Percentiles rank a stretch among this genome's conserved stretches.
Evolutionary conservation across 2,113 vertebrate species (phyloP).

Genomic region (Ptilonorhynchus violaceus): DNA sequence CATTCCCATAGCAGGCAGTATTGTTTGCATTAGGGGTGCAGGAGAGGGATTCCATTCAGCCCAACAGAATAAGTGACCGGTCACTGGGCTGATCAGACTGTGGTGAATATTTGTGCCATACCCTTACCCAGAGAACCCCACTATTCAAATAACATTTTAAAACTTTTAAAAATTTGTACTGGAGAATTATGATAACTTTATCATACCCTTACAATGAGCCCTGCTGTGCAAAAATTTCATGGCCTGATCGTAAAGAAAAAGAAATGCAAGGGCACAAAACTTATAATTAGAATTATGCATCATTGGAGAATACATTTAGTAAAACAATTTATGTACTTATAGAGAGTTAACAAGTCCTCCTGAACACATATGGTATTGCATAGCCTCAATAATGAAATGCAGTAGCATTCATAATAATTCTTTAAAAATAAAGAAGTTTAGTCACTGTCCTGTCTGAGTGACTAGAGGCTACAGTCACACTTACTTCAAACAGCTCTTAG

Average conservation of each 20-base stretch:
- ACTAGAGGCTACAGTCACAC: not conserved
- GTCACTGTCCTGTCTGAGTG: not conserved
- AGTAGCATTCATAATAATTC: not conserved
- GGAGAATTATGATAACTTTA: not conserved
- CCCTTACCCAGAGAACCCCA: not conserved
- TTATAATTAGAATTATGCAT: not conserved
- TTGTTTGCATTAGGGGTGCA: not conserved
- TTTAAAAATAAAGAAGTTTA: not conserved
- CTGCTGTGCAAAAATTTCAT: not conserved
- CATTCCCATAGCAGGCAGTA: not conserved
- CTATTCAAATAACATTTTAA: not conserved
- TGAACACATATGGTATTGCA: not conserved
- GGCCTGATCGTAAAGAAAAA: not conserved
- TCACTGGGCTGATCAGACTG: not conserved
- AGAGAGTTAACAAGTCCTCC: not conserved
- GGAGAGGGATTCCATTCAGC: not conserved
- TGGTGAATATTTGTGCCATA: not conserved
- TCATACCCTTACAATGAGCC: not conserved
- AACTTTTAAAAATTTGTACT: not conserved
- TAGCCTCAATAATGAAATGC: not conserved
- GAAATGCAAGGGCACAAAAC: not conserved
- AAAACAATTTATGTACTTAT: not conserved
- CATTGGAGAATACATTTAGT: not conserved
- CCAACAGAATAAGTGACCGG: fast-evolving
- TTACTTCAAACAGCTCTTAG: conserved; percentile 1